phyloP scores from a whole-genome alignment of 2,888 invertebrate genomes.

The Ariolimax columbianus region DNA sequence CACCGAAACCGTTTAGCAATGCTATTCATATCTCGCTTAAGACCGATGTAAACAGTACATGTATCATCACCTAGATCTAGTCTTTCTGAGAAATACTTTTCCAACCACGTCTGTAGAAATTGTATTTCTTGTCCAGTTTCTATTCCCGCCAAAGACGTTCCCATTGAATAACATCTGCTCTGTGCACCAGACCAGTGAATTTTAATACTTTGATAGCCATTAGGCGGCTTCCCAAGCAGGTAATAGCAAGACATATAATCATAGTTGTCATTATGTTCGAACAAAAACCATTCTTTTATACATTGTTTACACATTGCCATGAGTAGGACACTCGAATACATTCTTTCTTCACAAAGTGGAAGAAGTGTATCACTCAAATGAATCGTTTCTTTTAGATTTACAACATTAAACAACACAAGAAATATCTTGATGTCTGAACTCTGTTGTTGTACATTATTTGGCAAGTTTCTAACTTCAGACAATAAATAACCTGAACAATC shows the following conservation, averaged over 20 bases:
- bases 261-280: neutral
- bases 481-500: neutral
- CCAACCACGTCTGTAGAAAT: neutral
- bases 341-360: neutral
- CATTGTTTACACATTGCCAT: conserved; percentile 13
- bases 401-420: neutral
- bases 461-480: neutral
- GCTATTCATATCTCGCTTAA: neutral
- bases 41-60: neutral
- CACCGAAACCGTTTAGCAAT: neutral
- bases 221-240: neutral
- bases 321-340: neutral
- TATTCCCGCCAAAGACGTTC: neutral
- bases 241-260: neutral
- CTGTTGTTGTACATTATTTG: neutral
- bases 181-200: neutral
- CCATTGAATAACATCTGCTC: neutral
- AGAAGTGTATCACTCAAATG: neutral
- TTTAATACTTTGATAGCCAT: no score
- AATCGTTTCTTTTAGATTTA: neutral
- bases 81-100: neutral
- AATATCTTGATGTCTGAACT: conserved; percentile 9
- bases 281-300: neutral
- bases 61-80: neutral
- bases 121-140: neutral